Percentiles rank a stretch among this genome's conserved stretches.
These are phyloP conservation scores for Conistra vaccinii DNA, from an alignment of 2,888 invertebrate genomes.

Conservation along the genomic window DNA sequence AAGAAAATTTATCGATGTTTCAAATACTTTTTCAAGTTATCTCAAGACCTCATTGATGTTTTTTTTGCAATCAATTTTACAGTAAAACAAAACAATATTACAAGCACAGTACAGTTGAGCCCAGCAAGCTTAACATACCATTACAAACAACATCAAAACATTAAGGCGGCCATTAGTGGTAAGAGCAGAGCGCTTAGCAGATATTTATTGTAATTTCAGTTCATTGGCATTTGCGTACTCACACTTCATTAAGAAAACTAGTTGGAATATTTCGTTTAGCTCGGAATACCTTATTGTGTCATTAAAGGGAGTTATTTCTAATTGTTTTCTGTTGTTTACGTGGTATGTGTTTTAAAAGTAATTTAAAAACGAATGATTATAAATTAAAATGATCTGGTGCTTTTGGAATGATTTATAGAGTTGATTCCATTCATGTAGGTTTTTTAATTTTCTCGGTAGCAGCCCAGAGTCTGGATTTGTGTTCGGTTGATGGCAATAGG, in stretches of 20 bases:
- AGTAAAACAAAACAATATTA: constrained; percentile 17
- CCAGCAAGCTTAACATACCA: constrained; percentile 29
- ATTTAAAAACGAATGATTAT: neutral
- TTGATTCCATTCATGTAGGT: neutral
- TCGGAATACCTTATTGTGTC: constrained; percentile 28
- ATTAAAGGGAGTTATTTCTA: constrained; percentile 35
- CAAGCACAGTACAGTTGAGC: neutral
- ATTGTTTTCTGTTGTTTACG: constrained; percentile 41
- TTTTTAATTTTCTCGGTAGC: neutral
- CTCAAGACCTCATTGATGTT: neutral
- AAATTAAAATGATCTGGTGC: neutral
- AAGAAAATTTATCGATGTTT: neutral
- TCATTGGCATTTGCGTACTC: constrained; percentile 42
- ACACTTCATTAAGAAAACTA: constrained; percentile 49
- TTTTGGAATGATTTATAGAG: neutral
- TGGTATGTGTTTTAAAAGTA: neutral
- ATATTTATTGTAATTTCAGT: constrained; percentile 59
- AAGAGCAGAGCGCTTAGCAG: constrained; percentile 43
- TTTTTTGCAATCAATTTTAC: neutral
- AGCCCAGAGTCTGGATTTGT: too few relatives aligned
- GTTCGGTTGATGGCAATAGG: too few relatives aligned
- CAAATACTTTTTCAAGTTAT: neutral
- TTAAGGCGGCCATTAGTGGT: constrained; percentile 49
- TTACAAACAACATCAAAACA: constrained; percentile 39
- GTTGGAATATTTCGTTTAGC: constrained; percentile 48